Evolutionary conservation across 2,113 vertebrate genomes (phyloP), one percentile per base, ranked within the genome.

Genomic region (Elgaria multicarinata): DNA sequence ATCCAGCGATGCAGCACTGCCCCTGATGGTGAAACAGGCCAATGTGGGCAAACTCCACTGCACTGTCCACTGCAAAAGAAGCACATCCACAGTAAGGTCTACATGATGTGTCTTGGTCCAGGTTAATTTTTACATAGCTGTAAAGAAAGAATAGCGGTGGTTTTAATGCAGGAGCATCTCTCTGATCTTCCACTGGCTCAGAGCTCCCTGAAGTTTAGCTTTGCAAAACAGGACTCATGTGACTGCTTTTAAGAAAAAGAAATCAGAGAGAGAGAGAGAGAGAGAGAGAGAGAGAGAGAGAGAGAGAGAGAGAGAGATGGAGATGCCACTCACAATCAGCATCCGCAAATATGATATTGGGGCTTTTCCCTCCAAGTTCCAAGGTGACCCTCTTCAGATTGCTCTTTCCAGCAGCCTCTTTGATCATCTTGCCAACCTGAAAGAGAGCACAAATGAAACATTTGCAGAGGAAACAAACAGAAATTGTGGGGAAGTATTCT

Each of bases 301-400:
- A n/a, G n/a, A n/a, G n/a, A n/a, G n/a, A n/a, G n/a, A n/a, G n/a
- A n/a, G n/a, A n/a, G n/a, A n/a, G n/a, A n/a, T n/a, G n/a, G n/a
- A n/a, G 1, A 14, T 31, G 22, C 31, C 3, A 98, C 98, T 98
- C 94, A 99, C 98, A 90, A 90, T 99, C 98, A 8, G 98, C 98
- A 53, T 99, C 98, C 0, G 98, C 98, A 94, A 99, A 98, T 95
- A 99, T 96, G 44, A 99, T 98, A 88, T 97, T 98, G 64, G 98
- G 98, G 92, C 98, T 99, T 97, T 99, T 99, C 10, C 98, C 98
- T 4, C 98, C 98, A 0, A 99, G 98, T 94, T 99, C 98, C 90
- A 99, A 86, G 7, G 98, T 98, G 89, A 98, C 98, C 90, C 98
- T 97, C 94, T 99, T 99, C 93, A 99, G 96, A 87, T 98, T 99